A percentile compares a stretch with the other conserved stretches of the same genome.
Evolutionary conservation across 2,888 invertebrate species (phyloP).

Genomic region (Rapana venosa): DNA sequence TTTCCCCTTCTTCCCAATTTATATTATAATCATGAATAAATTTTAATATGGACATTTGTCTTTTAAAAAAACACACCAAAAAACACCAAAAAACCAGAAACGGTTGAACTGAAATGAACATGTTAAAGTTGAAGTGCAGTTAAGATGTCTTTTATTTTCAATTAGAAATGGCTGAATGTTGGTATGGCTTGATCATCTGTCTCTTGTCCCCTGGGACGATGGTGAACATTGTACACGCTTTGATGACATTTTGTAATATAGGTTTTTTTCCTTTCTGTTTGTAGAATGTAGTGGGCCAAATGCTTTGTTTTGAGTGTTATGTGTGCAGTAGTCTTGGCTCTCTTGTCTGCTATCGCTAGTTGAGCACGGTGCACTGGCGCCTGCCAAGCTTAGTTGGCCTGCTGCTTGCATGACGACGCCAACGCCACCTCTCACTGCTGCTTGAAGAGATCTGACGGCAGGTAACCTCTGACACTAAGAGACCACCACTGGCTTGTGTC

Average conservation of each 20-base stretch:
- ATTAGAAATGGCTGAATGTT: neutral
- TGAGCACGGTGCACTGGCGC: neutral
- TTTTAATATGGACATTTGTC: no score
- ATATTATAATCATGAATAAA: no score
- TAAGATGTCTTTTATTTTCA: no score
- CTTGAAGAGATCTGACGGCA: neutral
- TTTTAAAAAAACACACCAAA: no score
- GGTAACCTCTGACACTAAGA: neutral
- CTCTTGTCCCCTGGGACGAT: neutral
- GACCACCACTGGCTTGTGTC: neutral
- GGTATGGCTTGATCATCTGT: neutral
- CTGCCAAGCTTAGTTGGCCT: neutral
- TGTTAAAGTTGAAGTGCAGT: no score
- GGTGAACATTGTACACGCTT: neutral
- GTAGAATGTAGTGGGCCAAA: neutral
- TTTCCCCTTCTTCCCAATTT: no score
- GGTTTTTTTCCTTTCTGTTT: neutral
- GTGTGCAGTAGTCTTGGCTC: neutral
- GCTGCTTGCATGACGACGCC: conserved; percentile 16
- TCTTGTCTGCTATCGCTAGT: neutral
- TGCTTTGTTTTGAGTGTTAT: neutral
- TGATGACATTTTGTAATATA: neutral
- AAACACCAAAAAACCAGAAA: no score
- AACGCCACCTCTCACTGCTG: neutral
- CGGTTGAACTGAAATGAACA: no score